A percentile compares a stretch with the other conserved stretches of the same genome.
phyloP scores from a whole-genome alignment of 1,140 invertebrate genomes.

The Heliconius hermathena region DNA sequence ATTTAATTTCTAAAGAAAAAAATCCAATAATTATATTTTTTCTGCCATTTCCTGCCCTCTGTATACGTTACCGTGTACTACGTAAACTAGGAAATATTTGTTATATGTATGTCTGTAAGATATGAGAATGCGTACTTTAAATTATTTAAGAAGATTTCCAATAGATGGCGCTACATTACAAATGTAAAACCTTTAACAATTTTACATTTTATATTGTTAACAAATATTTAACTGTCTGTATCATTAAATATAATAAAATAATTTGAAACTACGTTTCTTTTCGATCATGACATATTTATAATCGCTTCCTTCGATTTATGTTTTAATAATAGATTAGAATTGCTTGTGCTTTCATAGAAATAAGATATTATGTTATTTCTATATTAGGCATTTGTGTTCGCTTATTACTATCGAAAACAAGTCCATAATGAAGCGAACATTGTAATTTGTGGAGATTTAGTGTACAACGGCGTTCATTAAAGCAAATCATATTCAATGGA shows the following conservation, averaged over 20 bases:
- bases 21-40: no score
- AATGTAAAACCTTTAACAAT: not conserved
- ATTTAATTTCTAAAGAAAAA: no score
- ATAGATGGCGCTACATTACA: constrained; percentile 19
- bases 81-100: no score
- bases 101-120: no score
- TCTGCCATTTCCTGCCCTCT: not conserved
- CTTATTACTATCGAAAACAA: not conserved
- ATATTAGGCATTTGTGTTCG: not conserved
- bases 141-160: not conserved
- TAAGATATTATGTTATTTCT: not conserved
- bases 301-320: not conserved
- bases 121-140: not conserved
- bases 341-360: not conserved
- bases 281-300: no score
- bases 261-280: no score
- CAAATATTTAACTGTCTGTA: no score
- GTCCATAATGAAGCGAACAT: not conserved
- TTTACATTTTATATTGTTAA: not conserved
- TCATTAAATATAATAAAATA: no score
- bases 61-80: not conserved
- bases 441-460: not conserved
- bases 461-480: not conserved
- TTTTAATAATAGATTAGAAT: not conserved
- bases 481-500: constrained; percentile 8